Base-by-base conservation (phyloP, 23 tunicate genomes). In the Trididemnum nubilum region DNA sequence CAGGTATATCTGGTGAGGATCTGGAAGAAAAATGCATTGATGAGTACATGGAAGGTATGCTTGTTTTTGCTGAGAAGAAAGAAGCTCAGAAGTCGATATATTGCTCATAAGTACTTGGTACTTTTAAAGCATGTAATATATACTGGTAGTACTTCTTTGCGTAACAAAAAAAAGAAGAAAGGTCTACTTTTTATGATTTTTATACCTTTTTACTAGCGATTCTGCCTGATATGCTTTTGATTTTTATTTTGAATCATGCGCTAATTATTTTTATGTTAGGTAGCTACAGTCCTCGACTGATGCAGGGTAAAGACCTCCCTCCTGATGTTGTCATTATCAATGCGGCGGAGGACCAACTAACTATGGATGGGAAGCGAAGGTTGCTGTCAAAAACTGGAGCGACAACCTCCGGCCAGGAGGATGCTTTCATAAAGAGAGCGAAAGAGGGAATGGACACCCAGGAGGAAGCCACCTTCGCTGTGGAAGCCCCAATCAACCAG, bases 401-500 rank as follows among this genome's bases (percentile, higher is more conserved):
- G 37, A 79, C 97, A 19, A 64, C 82, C 9, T 29, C 93, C 24
- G 93, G 89, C 5, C 88, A 85, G 33, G 99, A 96, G 60, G 99
- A 96, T 64, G 96, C 96, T 1, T 96, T 96, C 70, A 73, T 96
- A 18, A 85, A 85, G 27, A 58, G 81, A 36, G 97, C 96, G 2
- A 87, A 91, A 51, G 87, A 91, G 64, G 99, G 99, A 51, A 91
- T 86, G 99, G 94, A 96, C 40, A 76, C 88, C n/a, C 90, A 85
- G 34, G 99, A 95, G 22, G 99, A 96, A 72, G 97, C 97, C n/a
- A 71, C 89, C 21, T 96, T 96, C 63, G 84, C 97, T 7, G 99
- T 96, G 27, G 97, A 96, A 52, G 97, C 99, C 21, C 86, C 91
- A 19, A 36, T 96, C 18, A 52, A 86, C 24, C 90, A 88, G 33